Evolutionary conservation across 2,888 invertebrate genomes (phyloP).

Genomic region (Lasioglossum malachurum): DNA sequence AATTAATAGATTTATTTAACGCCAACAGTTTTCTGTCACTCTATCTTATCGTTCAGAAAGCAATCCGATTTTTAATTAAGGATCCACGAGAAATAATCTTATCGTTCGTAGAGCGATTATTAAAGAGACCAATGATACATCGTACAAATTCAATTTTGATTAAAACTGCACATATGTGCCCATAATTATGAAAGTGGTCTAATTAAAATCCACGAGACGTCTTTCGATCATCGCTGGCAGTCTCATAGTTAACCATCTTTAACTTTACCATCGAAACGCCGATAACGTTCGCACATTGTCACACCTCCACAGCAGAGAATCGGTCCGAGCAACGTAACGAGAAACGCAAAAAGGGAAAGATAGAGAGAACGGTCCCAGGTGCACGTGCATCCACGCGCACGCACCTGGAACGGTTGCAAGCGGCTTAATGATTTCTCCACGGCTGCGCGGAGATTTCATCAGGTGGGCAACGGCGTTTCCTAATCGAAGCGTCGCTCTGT

Average conservation of each 20-base stretch:
- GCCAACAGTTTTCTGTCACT: background rate
- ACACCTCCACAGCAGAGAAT: background rate
- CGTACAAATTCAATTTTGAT: background rate
- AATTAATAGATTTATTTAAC: background rate
- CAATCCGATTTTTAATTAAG: background rate
- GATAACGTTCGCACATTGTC: background rate
- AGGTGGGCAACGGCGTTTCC: conserved; percentile 52
- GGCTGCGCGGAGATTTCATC: conserved; percentile 60
- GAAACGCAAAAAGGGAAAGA: background rate
- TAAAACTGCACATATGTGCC: background rate
- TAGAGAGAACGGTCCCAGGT: conserved; percentile 18
- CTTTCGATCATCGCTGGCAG: no score
- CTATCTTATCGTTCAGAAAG: background rate
- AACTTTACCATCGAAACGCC: background rate
- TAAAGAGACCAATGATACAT: background rate
- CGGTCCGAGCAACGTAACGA: background rate
- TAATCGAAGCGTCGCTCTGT: conserved; percentile 49
- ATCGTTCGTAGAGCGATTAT: background rate
- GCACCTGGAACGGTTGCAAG: conserved; percentile 50
- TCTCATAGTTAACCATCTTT: no score
- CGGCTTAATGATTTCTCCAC: conserved; percentile 63
- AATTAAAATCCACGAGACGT: no score
- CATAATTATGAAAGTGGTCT: no score
- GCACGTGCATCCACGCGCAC: conserved; percentile 48
- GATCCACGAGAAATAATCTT: background rate